Base-by-base conservation (phyloP, 2,888 invertebrate genomes). In the Parnassius smintheus region DNA sequence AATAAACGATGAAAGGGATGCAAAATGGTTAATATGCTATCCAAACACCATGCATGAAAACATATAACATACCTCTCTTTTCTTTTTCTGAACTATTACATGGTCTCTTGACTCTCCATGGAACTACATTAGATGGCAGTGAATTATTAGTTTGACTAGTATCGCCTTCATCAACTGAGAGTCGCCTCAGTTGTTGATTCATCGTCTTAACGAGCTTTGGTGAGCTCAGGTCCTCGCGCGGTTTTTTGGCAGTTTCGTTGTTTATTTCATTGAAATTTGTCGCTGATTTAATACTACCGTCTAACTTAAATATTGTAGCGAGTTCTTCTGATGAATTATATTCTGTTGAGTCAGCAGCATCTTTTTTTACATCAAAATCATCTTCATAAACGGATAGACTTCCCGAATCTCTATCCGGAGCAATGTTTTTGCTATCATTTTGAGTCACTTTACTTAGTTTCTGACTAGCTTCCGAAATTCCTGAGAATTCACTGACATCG, bases 311-410 rank as follows among this genome's bases (percentile, higher is more conserved):
- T 73, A 94, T 94, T 72, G 93, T 93, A 41, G 94, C 94, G 70
- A 94, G 82, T 76, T 94, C 94, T 75, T 94, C 94, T 56, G 94
- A 93, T 11, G 94, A 94, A 78, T 94, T 94, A 75, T 94, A 94
- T 77, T 94, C 94, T 62, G 93, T 93, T 18, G 91, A 80, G 77
- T 92, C 91, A 62, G 82, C 79, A 58, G 79, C 72, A 64, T 91
- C 88, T 69, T 78, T 88, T 70, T 83, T 90, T 66, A 80, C 68
- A 74, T 87, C 86, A 76, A 87, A 77, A 70, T 88, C 86, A 60
- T 90, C 85, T 80, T 91, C 91, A 69, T 91, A 89, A 73, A 90
- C 86, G 53, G 90, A 91, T 51, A 88, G 75, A 75, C 85, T 88
- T 58, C 82, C 79, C 18, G 89, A 90, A 72, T 78, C 78, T 73